Percentiles rank a stretch among this genome's conserved stretches.
phyloP scores from a whole-genome alignment of 37 sponge, comb jelly and placozoan genomes.

The Tethya wilhelma region DNA sequence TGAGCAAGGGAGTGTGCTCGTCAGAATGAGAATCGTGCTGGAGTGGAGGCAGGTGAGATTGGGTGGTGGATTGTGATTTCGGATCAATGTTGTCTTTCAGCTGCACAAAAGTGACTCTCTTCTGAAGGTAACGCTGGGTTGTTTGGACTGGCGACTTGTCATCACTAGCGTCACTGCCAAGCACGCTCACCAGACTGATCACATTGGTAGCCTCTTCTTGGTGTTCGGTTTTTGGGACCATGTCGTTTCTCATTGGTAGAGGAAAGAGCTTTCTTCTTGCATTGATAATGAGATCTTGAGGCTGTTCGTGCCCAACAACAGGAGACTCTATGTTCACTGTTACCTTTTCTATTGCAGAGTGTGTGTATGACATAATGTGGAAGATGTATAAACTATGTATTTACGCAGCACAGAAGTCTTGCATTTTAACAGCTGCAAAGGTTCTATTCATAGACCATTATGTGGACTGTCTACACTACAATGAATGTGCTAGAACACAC shows the following conservation, averaged over 20 bases:
- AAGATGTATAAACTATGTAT: too few relatives aligned
- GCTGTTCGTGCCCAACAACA: slow-evolving; percentile 47
- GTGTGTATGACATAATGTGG: too few relatives aligned
- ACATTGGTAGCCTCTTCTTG: not conserved
- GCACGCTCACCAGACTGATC: slow-evolving; percentile 6
- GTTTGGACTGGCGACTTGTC: not conserved
- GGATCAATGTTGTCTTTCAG: not conserved
- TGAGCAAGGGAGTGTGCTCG: not conserved
- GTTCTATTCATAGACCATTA: too few relatives aligned
- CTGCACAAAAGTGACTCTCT: not conserved
- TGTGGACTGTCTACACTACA: too few relatives aligned
- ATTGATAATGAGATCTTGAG: slow-evolving; percentile 44
- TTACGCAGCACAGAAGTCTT: too few relatives aligned
- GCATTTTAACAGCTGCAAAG: too few relatives aligned
- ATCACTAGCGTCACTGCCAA: slow-evolving; percentile 7
- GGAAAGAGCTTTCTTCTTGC: slow-evolving; percentile 64
- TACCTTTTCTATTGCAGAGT: slow-evolving; percentile 8
- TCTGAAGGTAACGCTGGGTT: not conserved
- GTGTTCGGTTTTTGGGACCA: too few relatives aligned
- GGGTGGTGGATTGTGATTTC: not conserved
- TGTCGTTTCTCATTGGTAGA: slow-evolving; percentile 30
- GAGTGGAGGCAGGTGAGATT: slow-evolving; percentile 15
- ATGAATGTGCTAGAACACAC: not conserved
- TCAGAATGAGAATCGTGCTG: not conserved
- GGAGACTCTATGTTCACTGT: slow-evolving; percentile 52